A percentile compares a stretch with the other conserved stretches of the same genome.
These are phyloP conservation scores for Cylas formicarius DNA, from an alignment of 1,140 invertebrate species.

Conservation along the genomic window DNA sequence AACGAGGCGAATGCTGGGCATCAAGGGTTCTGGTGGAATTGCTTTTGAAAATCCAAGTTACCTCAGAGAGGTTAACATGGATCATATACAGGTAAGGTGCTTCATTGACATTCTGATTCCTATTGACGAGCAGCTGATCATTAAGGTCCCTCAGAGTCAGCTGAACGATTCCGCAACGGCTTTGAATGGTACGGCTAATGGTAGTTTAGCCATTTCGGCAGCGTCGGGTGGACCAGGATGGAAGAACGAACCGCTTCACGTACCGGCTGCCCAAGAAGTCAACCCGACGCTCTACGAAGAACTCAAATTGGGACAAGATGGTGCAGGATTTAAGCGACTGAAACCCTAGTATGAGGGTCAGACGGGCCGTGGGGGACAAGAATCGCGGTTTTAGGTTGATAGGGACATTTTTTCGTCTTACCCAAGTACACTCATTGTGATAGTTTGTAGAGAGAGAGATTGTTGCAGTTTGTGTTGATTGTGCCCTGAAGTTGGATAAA, in stretches of 20 bases:
- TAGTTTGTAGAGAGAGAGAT: neutral
- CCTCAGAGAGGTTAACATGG: slow-evolving; percentile 65
- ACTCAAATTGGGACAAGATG: slow-evolving; percentile 68
- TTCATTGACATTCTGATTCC: neutral
- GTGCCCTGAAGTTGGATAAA: slow-evolving; percentile 15
- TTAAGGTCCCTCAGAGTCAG: slow-evolving; percentile 31
- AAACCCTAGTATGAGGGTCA: slow-evolving; percentile 42
- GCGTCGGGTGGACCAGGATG: slow-evolving; percentile 41
- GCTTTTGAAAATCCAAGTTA: slow-evolving; percentile 83
- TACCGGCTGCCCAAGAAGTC: slow-evolving; percentile 50
- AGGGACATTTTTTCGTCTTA: neutral
- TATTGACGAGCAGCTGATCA: neutral
- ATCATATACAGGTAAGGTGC: slow-evolving; percentile 55
- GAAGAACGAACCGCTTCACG: slow-evolving; percentile 42
- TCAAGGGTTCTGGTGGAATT: slow-evolving; percentile 57
- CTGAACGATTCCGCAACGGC: slow-evolving; percentile 22
- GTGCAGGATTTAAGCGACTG: slow-evolving; percentile 69
- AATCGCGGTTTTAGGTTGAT: slow-evolving; percentile 31
- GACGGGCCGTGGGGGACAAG: slow-evolving; percentile 17
- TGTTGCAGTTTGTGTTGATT: neutral
- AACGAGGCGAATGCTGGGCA: slow-evolving; percentile 50
- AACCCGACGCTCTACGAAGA: slow-evolving; percentile 70
- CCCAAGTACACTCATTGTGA: neutral
- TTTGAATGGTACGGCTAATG: slow-evolving; percentile 38
- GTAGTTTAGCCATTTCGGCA: slow-evolving; percentile 36